Evolutionary conservation across 2,113 vertebrate species (phyloP).

Genomic region (Syrrhaptes paradoxus): DNA sequence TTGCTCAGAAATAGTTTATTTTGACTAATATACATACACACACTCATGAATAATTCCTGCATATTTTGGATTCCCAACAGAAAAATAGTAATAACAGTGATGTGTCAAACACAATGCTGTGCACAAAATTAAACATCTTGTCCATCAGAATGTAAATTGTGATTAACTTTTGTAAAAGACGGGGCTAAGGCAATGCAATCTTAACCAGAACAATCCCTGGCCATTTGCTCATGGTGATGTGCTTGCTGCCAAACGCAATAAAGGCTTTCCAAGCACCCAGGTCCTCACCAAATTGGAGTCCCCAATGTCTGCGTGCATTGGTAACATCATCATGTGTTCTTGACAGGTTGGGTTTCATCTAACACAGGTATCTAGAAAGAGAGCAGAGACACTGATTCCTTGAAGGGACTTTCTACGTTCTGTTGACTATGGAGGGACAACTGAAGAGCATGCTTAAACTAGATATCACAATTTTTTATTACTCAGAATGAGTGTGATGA

Average conservation of each 20-base stretch:
- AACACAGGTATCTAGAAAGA: background rate
- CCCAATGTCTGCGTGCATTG: background rate
- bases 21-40: background rate
- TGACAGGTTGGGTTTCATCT: background rate
- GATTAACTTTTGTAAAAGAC: background rate
- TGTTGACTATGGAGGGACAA: background rate
- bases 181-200: background rate
- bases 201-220: background rate
- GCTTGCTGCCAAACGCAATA: background rate
- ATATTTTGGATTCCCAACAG: background rate
- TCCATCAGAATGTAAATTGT: background rate
- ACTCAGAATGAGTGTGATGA: background rate
- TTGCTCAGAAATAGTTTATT: background rate
- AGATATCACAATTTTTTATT: background rate
- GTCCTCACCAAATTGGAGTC: background rate
- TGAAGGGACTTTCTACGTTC: background rate
- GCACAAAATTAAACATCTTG: background rate
- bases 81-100: background rate
- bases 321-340: accelerated
- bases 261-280: background rate
- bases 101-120: background rate
- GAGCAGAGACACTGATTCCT: background rate
- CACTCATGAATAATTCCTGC: background rate
- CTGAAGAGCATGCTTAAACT: background rate
- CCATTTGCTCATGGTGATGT: background rate